A percentile compares a stretch with the other conserved stretches of the same genome.
These are phyloP conservation scores for Triplophysa siluroides DNA, from an alignment of 2,113 vertebrate species.

Conservation along the genomic window DNA sequence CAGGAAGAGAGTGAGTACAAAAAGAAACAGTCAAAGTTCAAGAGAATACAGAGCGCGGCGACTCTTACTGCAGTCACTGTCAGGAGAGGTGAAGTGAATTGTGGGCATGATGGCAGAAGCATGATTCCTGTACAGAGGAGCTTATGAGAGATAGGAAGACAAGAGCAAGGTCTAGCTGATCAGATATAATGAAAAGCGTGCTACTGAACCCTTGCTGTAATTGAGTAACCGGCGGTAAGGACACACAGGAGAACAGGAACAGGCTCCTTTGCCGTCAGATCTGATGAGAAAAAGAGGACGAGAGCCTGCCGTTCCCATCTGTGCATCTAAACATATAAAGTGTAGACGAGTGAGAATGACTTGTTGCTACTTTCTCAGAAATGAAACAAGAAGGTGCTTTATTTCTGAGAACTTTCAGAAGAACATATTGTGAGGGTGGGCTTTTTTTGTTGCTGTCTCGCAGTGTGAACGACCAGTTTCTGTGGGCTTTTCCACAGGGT, in stretches of 20 bases:
- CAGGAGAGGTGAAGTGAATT: conserved; percentile 9
- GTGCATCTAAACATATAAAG: too few relatives aligned
- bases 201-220: background rate
- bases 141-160: background rate
- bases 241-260: background rate
- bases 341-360: too few relatives aligned
- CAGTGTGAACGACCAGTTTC: conserved; percentile 7
- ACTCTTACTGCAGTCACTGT: background rate
- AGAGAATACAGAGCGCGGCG: background rate
- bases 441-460: background rate
- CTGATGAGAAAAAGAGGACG: background rate
- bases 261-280: background rate
- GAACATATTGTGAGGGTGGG: background rate
- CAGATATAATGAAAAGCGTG: background rate
- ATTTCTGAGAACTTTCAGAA: background rate
- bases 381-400: background rate
- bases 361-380: too few relatives aligned
- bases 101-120: background rate
- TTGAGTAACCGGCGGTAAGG: background rate
- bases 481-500: background rate
- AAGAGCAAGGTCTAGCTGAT: background rate
- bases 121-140: background rate
- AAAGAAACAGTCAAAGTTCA: conserved; percentile 13
- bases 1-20: background rate
- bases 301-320: background rate